A percentile compares a stretch with the other conserved stretches of the same genome.
phyloP scores from a whole-genome alignment of 2,888 invertebrate genomes.

The Cosmia trapezina region DNA sequence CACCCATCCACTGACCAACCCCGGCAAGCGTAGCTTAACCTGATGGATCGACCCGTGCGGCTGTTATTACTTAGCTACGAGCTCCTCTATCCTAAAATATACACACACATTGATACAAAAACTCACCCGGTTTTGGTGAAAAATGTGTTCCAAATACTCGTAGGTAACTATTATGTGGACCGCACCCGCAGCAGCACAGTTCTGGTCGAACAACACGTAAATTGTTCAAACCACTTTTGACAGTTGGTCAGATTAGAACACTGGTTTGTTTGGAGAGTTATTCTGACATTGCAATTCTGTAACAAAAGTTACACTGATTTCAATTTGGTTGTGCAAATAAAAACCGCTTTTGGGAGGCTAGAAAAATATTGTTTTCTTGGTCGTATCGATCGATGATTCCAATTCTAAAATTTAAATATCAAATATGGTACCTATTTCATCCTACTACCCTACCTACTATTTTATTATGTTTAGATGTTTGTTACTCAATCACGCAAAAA shows the following conservation, averaged over 20 bases:
- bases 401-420: too few relatives aligned
- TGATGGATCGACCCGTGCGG: too few relatives aligned
- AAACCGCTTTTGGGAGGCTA: background rate
- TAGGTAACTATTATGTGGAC: conserved; percentile 4
- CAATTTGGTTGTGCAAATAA: conserved; percentile 6
- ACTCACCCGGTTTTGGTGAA: background rate
- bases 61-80: too few relatives aligned
- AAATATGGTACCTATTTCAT: too few relatives aligned
- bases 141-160: conserved; percentile 26
- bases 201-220: conserved; percentile 23
- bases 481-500: too few relatives aligned
- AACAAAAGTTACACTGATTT: conserved; percentile 9
- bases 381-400: too few relatives aligned
- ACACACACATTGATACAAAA: background rate
- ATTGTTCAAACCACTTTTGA: conserved; percentile 36
- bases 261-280: conserved; percentile 13
- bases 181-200: background rate
- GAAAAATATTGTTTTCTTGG: background rate
- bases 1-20: too few relatives aligned
- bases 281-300: conserved; percentile 2
- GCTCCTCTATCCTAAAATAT: too few relatives aligned
- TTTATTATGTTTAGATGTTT: too few relatives aligned
- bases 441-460: too few relatives aligned
- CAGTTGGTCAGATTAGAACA: conserved; percentile 36
- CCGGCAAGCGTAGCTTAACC: too few relatives aligned